Conservation (phyloP, 2,113 vertebrate genomes). For the Chroicocephalus ridibundus region DNA sequence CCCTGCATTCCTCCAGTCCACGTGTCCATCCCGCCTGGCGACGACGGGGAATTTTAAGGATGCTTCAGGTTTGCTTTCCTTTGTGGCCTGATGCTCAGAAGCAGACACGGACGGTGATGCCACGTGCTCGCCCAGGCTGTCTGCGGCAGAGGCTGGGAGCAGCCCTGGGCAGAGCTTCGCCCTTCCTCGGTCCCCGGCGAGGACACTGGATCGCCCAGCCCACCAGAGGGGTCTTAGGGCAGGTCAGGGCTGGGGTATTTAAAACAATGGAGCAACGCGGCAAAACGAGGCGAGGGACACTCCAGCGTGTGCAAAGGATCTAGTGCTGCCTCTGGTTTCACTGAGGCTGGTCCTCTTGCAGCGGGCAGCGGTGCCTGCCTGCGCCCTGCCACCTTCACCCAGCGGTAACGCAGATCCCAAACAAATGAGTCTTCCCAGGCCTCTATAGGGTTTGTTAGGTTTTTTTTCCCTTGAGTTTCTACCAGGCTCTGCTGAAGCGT, state of each 20-base stretch:
- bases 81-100: background rate
- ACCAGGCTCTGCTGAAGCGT: background rate
- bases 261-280: background rate
- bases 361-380: background rate
- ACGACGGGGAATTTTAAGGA: accelerated
- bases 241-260: background rate
- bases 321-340: background rate
- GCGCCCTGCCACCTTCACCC: background rate
- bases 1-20: background rate
- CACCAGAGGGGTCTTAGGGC: background rate
- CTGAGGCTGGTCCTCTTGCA: accelerated
- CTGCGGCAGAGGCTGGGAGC: background rate
- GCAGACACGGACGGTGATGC: accelerated
- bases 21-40: accelerated
- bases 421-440: background rate
- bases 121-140: accelerated
- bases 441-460: background rate
- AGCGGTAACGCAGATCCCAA: background rate
- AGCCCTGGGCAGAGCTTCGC: background rate
- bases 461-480: background rate
- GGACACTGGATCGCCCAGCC: background rate
- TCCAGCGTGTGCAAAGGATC: background rate
- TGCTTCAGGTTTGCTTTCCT: background rate
- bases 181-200: background rate
- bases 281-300: accelerated